Conservation (phyloP, 2,113 vertebrate genomes). For the Acinonyx jubatus region DNA sequence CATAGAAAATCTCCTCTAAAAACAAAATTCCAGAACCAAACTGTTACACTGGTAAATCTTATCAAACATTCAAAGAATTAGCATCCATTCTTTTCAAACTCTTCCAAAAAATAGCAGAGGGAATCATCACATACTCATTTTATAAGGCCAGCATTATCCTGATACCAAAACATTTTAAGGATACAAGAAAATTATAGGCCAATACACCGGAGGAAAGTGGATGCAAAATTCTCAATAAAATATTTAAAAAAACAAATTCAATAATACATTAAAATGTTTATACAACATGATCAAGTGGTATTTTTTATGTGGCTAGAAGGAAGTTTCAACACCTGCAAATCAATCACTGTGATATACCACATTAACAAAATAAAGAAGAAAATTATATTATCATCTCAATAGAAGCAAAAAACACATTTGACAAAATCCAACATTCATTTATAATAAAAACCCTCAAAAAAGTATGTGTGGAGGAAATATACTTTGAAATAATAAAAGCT, state of each 20-base stretch:
- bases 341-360: not conserved
- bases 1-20: not conserved
- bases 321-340: not conserved
- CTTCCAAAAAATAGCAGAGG: not conserved
- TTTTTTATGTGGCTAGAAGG: not conserved
- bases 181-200: not conserved
- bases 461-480: not conserved
- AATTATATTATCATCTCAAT: not conserved
- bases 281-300: not conserved
- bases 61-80: not conserved
- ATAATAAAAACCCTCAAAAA: not conserved
- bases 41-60: not conserved
- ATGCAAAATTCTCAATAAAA: not conserved
- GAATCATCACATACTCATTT: not conserved
- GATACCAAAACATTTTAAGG: not conserved
- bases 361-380: not conserved
- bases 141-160: not conserved
- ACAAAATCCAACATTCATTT: not conserved
- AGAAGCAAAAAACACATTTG: not conserved
- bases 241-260: not conserved
- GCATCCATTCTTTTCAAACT: not conserved
- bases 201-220: not conserved
- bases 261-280: not conserved
- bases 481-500: not conserved
- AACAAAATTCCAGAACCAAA: not conserved